Percentiles rank a stretch among this genome's conserved stretches.
Conservation (phyloP, 2,797 vertebrate species). For the Sternarchorhynchus goeldii region DNA sequence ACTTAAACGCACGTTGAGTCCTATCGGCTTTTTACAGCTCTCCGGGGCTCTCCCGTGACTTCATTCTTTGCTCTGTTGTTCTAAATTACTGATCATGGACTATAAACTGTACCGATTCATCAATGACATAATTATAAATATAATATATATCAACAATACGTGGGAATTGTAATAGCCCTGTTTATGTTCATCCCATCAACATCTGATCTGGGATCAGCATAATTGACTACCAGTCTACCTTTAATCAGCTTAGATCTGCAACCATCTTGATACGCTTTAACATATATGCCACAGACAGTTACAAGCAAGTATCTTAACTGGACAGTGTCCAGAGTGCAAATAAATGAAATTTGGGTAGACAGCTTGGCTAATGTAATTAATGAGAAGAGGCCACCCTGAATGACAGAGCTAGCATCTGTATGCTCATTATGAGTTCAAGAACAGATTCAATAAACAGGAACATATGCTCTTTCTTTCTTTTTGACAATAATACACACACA, state of each 20-base stretch:
- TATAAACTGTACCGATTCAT: not conserved
- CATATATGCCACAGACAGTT: conserved; percentile 16
- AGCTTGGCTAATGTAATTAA: conserved; percentile 52
- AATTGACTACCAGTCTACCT: conserved; percentile 1
- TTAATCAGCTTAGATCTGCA: conserved; percentile 40
- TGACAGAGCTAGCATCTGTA: conserved; percentile 40
- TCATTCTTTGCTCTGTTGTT: conserved; percentile 14
- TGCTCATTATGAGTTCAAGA: conserved; percentile 29
- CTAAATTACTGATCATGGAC: conserved; percentile 15
- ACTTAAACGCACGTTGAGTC: no score
- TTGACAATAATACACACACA: conserved; percentile 24
- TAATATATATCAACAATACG: not conserved
- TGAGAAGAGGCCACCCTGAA: conserved; percentile 19
- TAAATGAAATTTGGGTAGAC: conserved; percentile 50
- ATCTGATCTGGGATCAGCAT: conserved; percentile 27
- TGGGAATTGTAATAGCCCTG: conserved; percentile 4
- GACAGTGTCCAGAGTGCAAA: conserved; percentile 44
- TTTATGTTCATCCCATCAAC: conserved; percentile 27
- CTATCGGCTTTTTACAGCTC: no score
- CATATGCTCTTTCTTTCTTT: not conserved
- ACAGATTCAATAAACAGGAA: conserved; percentile 32
- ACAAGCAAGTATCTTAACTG: conserved; percentile 22
- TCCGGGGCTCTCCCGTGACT: no score
- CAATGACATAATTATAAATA: no score
- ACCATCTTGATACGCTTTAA: conserved; percentile 39